These are phyloP conservation scores for Python bivittatus DNA, from an alignment of 2,113 vertebrate genomes.

Conservation along the genomic window DNA sequence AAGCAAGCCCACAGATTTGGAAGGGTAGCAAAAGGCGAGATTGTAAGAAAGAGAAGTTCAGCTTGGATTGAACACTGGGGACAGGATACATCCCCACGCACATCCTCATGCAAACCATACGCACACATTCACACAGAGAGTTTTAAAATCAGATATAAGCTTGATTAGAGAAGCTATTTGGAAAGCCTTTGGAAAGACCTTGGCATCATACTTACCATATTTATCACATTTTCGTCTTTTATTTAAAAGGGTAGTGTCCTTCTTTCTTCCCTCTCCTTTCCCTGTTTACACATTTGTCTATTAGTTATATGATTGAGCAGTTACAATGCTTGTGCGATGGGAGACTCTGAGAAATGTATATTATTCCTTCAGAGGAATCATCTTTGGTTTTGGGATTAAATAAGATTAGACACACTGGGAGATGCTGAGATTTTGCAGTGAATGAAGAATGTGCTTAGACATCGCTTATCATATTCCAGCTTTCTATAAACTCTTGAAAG, in stretches of 20 bases:
- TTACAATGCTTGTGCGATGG: conserved; percentile 12
- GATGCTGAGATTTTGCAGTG: not conserved
- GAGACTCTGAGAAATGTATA: not conserved
- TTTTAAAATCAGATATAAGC: conserved; percentile 67
- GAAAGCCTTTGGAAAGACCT: conserved; percentile 67
- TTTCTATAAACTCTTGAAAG: not conserved
- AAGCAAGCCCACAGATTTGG: conserved; percentile 67
- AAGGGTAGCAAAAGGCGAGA: conserved; percentile 69
- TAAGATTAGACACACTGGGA: not conserved
- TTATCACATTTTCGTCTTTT: conserved; percentile 81
- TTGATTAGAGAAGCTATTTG: conserved; percentile 66
- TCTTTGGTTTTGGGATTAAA: not conserved
- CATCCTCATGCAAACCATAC: conserved; percentile 39
- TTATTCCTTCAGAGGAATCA: conserved; percentile 10
- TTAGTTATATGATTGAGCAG: conserved; percentile 73
- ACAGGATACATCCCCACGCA: conserved; percentile 44
- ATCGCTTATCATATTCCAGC: conserved; percentile 12
- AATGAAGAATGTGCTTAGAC: not conserved
- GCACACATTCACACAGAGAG: conserved; percentile 44
- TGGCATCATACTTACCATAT: conserved; percentile 72
- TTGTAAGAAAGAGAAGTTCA: conserved; percentile 55
- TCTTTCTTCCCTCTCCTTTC: conserved; percentile 81
- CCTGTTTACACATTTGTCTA: conserved; percentile 79
- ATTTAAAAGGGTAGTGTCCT: conserved; percentile 80
- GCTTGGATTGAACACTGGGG: conserved; percentile 60